A percentile compares a stretch with the other conserved stretches of the same genome.
Evolutionary conservation across 2,797 vertebrate genomes (phyloP).

Genomic region (Myotis pilosus): DNA sequence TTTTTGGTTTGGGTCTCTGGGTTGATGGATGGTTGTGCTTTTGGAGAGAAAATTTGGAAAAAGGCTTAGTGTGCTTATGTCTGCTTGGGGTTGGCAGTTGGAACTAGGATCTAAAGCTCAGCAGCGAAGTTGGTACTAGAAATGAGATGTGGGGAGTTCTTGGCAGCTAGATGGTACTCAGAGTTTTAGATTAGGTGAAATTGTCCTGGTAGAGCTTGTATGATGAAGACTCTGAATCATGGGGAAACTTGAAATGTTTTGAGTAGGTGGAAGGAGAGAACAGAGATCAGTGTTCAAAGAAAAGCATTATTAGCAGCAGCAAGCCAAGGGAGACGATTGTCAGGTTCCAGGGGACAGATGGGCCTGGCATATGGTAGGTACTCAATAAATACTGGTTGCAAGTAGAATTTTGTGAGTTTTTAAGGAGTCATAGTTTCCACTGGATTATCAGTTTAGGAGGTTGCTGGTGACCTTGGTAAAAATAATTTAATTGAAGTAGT

Average conservation of each 20-base stretch:
- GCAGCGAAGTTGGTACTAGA: background rate
- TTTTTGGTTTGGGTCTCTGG: background rate
- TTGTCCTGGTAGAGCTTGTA: background rate
- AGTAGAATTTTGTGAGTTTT: constrained; percentile 13
- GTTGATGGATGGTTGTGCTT: background rate
- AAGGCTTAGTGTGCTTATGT: background rate
- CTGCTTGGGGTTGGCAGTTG: background rate
- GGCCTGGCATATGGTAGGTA: background rate
- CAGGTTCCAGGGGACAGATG: background rate
- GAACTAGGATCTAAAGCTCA: constrained; percentile 1
- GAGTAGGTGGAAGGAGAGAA: background rate
- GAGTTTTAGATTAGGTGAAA: background rate
- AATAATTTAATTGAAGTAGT: background rate
- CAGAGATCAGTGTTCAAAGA: background rate
- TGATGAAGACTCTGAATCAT: background rate
- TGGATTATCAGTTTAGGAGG: background rate
- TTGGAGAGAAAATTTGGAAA: background rate
- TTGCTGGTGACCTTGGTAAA: constrained; percentile 22
- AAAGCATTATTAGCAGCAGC: background rate
- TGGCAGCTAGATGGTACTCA: background rate
- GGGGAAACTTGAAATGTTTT: background rate
- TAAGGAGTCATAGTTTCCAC: background rate
- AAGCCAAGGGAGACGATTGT: background rate
- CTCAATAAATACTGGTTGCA: background rate
- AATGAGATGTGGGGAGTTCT: background rate